Evolutionary conservation across 2,797 vertebrate genomes (phyloP).

Genomic region (Sebastes trivittatus): DNA sequence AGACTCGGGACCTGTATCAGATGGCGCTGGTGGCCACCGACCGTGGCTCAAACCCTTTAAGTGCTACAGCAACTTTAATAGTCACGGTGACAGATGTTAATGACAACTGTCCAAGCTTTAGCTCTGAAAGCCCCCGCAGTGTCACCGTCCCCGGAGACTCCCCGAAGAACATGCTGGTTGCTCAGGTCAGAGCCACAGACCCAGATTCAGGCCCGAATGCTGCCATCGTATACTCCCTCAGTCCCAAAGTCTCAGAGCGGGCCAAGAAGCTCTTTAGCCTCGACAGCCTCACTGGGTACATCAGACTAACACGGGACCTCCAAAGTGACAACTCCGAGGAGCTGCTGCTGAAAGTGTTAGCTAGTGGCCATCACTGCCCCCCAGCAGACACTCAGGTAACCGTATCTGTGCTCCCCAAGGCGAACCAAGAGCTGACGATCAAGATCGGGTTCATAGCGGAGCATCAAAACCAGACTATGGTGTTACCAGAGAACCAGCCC

Average conservation of each 20-base stretch:
- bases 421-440: conserved; percentile 68
- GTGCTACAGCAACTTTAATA: conserved; percentile 70
- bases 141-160: conserved; percentile 71
- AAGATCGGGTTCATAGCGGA: conserved; percentile 83
- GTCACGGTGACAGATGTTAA: conserved; percentile 83
- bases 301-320: conserved; percentile 76
- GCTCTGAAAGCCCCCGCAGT: conserved; percentile 47
- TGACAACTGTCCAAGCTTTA: conserved; percentile 85
- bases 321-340: conserved; percentile 67
- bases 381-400: conserved; percentile 80
- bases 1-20: conserved; percentile 72
- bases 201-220: conserved; percentile 79
- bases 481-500: conserved; percentile 84
- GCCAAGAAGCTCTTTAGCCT: conserved; percentile 79
- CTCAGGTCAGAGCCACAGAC: conserved; percentile 79
- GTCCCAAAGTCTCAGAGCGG: conserved; percentile 78
- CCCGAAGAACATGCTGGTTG: conserved; percentile 65
- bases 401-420: conserved; percentile 75
- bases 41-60: conserved; percentile 68
- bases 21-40: conserved; percentile 80
- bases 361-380: conserved; percentile 75
- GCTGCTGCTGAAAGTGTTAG: conserved; percentile 80
- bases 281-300: conserved; percentile 73
- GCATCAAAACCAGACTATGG: conserved; percentile 78
- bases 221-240: conserved; percentile 80